These are phyloP conservation scores for Hemibagrus wyckioides DNA, from an alignment of 2,113 vertebrate genomes.

Conservation along the genomic window DNA sequence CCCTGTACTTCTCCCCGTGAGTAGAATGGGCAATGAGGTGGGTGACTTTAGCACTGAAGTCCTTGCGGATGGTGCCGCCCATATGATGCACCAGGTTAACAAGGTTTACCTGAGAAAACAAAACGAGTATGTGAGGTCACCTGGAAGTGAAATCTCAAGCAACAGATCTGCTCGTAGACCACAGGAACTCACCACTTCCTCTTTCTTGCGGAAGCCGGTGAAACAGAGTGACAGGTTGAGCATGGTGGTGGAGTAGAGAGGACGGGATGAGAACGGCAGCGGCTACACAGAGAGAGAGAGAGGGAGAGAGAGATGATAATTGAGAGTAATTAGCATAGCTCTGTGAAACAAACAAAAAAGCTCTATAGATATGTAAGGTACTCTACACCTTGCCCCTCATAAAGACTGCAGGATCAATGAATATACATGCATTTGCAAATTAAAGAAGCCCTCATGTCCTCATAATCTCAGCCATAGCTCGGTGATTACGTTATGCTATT, in stretches of 20 bases:
- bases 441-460: background rate
- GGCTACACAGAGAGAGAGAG: slow-evolving; percentile 70
- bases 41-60: slow-evolving; percentile 95
- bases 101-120: slow-evolving; percentile 79
- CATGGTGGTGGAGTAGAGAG: slow-evolving; percentile 91
- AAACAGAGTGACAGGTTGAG: slow-evolving; percentile 91
- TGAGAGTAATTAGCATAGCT: background rate
- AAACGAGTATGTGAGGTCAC: background rate
- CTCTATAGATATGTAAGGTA: background rate
- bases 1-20: slow-evolving; percentile 95
- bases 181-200: slow-evolving; percentile 87
- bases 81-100: slow-evolving; percentile 97
- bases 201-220: slow-evolving; percentile 94
- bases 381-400: background rate
- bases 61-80: slow-evolving; percentile 93
- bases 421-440: background rate
- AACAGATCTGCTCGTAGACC: background rate
- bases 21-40: slow-evolving; percentile 94
- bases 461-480: background rate
- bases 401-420: background rate
- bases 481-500: background rate
- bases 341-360: background rate
- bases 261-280: slow-evolving; percentile 88
- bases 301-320: background rate
- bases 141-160: too few species aligned